Evolutionary conservation across 2,797 vertebrate genomes (phyloP), one percentile per base, ranked within the genome.

Genomic region (Diplodus puntazzo): DNA sequence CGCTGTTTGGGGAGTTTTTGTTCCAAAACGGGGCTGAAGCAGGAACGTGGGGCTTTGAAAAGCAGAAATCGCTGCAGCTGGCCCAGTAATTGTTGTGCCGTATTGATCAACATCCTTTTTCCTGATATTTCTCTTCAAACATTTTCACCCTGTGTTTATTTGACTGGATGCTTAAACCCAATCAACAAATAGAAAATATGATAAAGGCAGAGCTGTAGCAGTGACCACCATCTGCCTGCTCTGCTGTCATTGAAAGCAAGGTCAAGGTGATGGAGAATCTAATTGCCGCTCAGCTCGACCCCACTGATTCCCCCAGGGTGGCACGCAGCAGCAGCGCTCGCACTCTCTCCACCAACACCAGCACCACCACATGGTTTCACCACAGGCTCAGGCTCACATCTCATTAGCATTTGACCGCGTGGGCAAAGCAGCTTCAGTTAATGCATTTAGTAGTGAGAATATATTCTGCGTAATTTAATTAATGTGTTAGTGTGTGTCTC

Each of bases 191-290:
- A 79, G n/a, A 30, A 45, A 25, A 67, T n/a, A 23, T 10, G 3
- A n/a, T 5, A 25, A 42, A 50, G 23, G 23, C 75, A 46, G 62
- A 67, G 58, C 17, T 34, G 53, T 5, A 45, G 54, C 43, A 30
- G 60, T 18, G 34, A 48, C 16, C 54, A 8, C 45, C 11, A 0
- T 43, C 64, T 21, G 52, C 60, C 39, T 43, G 74, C 71, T 60
- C 45, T 3, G 11, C 0, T 14, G 62, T 74, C 83, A 50, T 46
- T 81, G 72, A 88, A 69, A 80, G 81, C 57, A 10, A 82, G 85
- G 87, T 89, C 84, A 89, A 87, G 88, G 87, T 88, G 75, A 78
- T 10, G 11, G 58, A 67, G 67, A 77, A 82, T 85, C 80, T 72
- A 81, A 88, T 79, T 77, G 88, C 73, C 13, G 63, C 80, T n/a